These are phyloP conservation scores for Trididemnum clinides DNA, from an alignment of 23 tunicate genomes.

Conservation along the genomic window DNA sequence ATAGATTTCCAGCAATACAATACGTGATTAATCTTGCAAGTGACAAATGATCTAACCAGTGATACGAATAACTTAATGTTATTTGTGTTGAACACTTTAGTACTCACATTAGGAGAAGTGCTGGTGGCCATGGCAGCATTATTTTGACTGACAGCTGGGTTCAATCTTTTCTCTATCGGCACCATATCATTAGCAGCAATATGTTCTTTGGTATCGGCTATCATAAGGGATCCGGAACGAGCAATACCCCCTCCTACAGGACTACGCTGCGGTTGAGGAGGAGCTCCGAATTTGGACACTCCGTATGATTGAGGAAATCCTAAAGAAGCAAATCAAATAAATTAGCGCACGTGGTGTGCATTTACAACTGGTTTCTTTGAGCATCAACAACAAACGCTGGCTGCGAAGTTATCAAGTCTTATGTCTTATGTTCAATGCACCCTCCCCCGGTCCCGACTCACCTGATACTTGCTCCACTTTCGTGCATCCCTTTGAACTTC, in stretches of 20 bases:
- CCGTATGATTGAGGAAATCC: slow-evolving; percentile 35
- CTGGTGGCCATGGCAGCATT: neutral
- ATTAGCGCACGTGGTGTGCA: neutral
- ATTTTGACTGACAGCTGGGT: slow-evolving; percentile 28
- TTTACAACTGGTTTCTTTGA: too few relatives aligned
- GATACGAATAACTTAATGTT: neutral
- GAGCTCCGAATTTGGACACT: neutral
- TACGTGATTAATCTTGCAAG: too few relatives aligned
- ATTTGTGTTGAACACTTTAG: neutral
- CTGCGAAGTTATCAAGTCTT: too few relatives aligned
- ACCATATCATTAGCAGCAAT: slow-evolving; percentile 78
- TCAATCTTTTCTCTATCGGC: slow-evolving; percentile 59
- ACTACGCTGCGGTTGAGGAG: neutral
- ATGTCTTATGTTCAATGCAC: too few relatives aligned
- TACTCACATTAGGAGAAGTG: slow-evolving; percentile 58
- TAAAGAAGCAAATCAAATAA: neutral
- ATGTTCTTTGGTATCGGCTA: slow-evolving; percentile 36
- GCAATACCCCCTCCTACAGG: neutral
- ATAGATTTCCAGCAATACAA: too few relatives aligned
- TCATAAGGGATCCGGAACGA: slow-evolving; percentile 3
- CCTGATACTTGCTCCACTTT: neutral
- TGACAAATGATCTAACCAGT: too few relatives aligned
- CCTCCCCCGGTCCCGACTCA: neutral
- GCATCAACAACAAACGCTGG: too few relatives aligned
- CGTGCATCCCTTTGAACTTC: slow-evolving; percentile 1